phyloP scores from a whole-genome alignment of 2,113 vertebrate species.

The Corydoras maculifer region DNA sequence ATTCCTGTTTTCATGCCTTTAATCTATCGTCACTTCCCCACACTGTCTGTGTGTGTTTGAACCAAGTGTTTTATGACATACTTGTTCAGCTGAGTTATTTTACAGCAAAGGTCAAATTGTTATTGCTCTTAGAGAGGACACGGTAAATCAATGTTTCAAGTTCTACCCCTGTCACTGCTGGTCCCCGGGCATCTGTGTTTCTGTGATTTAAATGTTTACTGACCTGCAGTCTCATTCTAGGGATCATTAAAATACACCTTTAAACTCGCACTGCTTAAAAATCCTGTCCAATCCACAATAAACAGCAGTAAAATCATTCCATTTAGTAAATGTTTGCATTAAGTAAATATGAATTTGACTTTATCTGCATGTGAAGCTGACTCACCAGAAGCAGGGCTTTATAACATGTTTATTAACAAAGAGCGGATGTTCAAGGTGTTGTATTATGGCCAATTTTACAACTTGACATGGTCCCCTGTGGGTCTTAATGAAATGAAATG shows the following conservation, averaged over 20 bases:
- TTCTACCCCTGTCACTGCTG: background rate
- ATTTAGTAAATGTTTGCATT: too few species aligned
- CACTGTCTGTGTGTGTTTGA: background rate
- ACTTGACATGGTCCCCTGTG: too few species aligned
- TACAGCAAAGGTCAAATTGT: background rate
- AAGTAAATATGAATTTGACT: too few species aligned
- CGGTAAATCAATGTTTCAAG: constrained; percentile 11
- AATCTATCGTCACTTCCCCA: background rate
- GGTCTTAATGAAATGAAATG: too few species aligned
- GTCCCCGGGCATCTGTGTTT: background rate
- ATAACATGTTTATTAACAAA: too few species aligned
- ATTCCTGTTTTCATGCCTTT: background rate
- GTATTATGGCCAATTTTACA: too few species aligned
- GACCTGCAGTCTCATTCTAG: background rate
- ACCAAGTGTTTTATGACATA: constrained; percentile 27
- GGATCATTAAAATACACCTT: background rate
- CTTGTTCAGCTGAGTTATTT: background rate
- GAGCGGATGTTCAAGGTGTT: too few species aligned
- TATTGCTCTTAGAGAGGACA: constrained; percentile 3
- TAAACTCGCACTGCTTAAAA: background rate
- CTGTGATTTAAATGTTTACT: background rate
- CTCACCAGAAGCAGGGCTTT: too few species aligned
- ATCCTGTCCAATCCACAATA: too few species aligned
- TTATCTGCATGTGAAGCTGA: too few species aligned
- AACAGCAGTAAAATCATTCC: too few species aligned